These are phyloP conservation scores for Frankliniella intonsa DNA, from an alignment of 2,888 invertebrate genomes.

Conservation along the genomic window DNA sequence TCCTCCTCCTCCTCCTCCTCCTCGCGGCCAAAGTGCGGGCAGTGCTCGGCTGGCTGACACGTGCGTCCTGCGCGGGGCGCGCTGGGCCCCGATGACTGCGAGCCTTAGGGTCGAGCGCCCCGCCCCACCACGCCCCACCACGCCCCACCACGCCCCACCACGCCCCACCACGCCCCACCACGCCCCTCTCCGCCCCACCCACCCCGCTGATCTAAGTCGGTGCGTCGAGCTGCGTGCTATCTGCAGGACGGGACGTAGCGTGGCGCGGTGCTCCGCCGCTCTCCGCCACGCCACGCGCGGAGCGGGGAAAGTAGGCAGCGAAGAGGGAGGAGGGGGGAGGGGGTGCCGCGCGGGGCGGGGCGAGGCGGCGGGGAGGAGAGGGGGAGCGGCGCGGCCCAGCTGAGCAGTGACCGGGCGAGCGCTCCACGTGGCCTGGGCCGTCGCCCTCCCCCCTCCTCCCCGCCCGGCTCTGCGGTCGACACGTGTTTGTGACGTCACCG, in stretches of 20 bases:
- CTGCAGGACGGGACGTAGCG: not conserved
- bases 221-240: not conserved
- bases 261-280: not conserved
- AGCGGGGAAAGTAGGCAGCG: not conserved
- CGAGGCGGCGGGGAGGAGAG: not conserved
- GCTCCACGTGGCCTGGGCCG: constrained; percentile 20
- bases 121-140: not conserved
- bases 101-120: not conserved
- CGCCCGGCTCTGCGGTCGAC: not conserved
- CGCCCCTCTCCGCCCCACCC: not conserved
- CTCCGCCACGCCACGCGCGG: not conserved
- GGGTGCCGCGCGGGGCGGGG: not conserved
- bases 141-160: not conserved
- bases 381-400: not conserved
- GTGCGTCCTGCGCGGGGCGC: not conserved
- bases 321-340: not conserved
- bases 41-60: too few relatives aligned
- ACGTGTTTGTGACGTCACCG: constrained; percentile 14
- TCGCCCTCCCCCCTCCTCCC: not conserved
- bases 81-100: not conserved
- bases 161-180: not conserved
- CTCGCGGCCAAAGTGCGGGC: too few relatives aligned
- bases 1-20: too few relatives aligned
- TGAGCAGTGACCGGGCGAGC: constrained; percentile 16
- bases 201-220: not conserved